Evolutionary conservation across 2,797 vertebrate genomes (phyloP).

Genomic region (Melanotaenia boesemani): DNA sequence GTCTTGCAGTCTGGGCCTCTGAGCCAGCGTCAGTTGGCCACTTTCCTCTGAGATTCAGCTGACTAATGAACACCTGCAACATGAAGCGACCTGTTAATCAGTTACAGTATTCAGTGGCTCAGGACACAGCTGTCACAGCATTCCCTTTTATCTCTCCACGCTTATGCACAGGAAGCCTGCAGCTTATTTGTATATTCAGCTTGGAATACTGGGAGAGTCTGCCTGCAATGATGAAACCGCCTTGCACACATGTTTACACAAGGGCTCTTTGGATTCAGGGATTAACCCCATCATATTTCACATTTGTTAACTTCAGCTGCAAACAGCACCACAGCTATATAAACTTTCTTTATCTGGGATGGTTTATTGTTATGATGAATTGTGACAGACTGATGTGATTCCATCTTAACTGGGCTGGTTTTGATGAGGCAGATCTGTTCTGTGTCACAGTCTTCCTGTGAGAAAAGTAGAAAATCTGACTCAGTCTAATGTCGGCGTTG

Average conservation of each 20-base stretch:
- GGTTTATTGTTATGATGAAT: no score
- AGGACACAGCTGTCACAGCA: slow-evolving; percentile 18
- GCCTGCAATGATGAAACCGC: not conserved
- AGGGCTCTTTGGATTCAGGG: not conserved
- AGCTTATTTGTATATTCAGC: not conserved
- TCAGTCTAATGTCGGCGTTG: not conserved
- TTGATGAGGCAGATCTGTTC: not conserved
- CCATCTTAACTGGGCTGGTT: not conserved
- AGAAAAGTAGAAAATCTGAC: not conserved
- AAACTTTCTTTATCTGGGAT: not conserved
- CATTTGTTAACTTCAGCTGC: not conserved
- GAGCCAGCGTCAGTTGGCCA: slow-evolving; percentile 8
- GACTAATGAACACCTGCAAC: slow-evolving; percentile 39
- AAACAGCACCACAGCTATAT: not conserved
- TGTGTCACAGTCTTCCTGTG: not conserved
- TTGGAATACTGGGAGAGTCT: not conserved
- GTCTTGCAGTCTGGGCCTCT: slow-evolving; percentile 2
- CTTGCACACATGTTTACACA: not conserved
- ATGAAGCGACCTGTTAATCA: not conserved
- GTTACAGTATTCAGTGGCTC: not conserved
- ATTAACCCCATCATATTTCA: slow-evolving; percentile 1
- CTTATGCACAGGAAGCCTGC: not conserved
- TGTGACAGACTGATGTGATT: not conserved
- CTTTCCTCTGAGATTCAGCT: slow-evolving; percentile 27
- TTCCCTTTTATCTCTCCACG: not conserved